A percentile compares a stretch with the other conserved stretches of the same genome.
Evolutionary conservation across 2,888 invertebrate species (phyloP).

Genomic region (Caenorhabditis uteleia): DNA sequence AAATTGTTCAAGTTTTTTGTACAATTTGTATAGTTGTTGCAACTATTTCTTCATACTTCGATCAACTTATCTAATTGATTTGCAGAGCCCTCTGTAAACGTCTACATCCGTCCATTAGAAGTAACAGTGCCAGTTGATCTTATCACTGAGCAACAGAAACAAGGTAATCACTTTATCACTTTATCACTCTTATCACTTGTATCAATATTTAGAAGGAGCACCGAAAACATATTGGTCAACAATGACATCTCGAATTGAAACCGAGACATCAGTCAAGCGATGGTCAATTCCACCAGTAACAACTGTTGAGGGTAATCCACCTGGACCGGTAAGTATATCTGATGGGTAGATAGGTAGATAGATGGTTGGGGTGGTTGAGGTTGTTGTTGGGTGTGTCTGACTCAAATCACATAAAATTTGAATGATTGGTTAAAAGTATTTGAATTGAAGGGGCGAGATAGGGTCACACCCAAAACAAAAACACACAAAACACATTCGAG

Average conservation of each 20-base stretch:
- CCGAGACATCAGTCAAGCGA: slow-evolving; percentile 48
- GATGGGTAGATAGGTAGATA: not conserved
- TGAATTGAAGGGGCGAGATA: no score
- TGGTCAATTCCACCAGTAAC: slow-evolving; percentile 53
- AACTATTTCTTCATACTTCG: no score
- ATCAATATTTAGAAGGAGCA: slow-evolving; percentile 4
- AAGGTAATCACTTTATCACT: slow-evolving; percentile 3
- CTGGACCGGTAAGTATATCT: slow-evolving; percentile 53
- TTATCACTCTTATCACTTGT: not conserved
- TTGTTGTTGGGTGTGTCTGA: slow-evolving; percentile 1
- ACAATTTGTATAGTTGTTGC: no score
- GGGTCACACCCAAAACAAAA: no score
- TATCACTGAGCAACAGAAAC: slow-evolving; percentile 9
- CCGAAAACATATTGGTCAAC: slow-evolving; percentile 50
- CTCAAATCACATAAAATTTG: no score
- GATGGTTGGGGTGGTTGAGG: not conserved
- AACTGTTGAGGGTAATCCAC: slow-evolving; percentile 51
- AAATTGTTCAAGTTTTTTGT: no score
- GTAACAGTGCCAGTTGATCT: slow-evolving; percentile 45
- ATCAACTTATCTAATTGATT: slow-evolving; percentile 1
- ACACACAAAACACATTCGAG: no score
- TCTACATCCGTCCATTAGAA: slow-evolving; percentile 49
- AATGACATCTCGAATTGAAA: slow-evolving; percentile 53
- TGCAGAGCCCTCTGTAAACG: slow-evolving; percentile 33
- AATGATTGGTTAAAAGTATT: no score